These are phyloP conservation scores for Melanocharis versteri DNA, from an alignment of 2,113 vertebrate species.

Conservation along the genomic window DNA sequence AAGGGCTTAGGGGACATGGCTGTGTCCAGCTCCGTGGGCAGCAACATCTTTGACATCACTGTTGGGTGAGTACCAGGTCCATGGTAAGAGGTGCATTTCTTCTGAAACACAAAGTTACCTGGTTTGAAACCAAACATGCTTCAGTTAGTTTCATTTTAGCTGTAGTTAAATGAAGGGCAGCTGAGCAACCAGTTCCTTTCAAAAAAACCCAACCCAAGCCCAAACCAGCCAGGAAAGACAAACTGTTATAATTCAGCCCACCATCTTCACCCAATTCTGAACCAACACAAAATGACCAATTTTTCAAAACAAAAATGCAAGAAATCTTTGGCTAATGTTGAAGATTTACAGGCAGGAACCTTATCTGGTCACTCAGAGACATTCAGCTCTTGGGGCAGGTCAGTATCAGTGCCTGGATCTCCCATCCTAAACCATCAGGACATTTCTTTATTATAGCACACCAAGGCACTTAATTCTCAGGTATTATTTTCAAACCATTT, in stretches of 20 bases:
- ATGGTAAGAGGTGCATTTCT: not conserved
- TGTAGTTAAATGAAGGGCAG: not conserved
- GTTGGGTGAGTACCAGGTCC: constrained; percentile 82
- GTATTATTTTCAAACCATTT: not conserved
- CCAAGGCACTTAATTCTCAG: not conserved
- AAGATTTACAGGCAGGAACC: not conserved
- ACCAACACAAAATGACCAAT: not conserved
- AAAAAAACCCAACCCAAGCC: not conserved
- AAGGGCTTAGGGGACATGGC: constrained; percentile 98
- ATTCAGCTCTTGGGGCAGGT: not conserved
- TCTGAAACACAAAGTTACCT: not conserved
- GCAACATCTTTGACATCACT: constrained; percentile 97
- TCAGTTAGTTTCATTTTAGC: not conserved
- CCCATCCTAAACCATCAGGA: not conserved
- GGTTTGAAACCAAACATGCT: not conserved
- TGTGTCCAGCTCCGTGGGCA: constrained; percentile 95
- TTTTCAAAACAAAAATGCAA: not conserved
- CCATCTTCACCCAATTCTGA: not conserved
- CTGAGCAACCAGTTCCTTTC: not conserved
- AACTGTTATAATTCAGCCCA: not conserved
- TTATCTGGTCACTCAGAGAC: not conserved
- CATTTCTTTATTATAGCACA: not conserved
- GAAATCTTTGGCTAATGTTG: not conserved
- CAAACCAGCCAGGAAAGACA: not conserved
- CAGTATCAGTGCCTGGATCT: not conserved